A percentile compares a stretch with the other conserved stretches of the same genome.
These are phyloP conservation scores for Sorex fumeus DNA, from an alignment of 2,113 vertebrate species.

Conservation along the genomic window DNA sequence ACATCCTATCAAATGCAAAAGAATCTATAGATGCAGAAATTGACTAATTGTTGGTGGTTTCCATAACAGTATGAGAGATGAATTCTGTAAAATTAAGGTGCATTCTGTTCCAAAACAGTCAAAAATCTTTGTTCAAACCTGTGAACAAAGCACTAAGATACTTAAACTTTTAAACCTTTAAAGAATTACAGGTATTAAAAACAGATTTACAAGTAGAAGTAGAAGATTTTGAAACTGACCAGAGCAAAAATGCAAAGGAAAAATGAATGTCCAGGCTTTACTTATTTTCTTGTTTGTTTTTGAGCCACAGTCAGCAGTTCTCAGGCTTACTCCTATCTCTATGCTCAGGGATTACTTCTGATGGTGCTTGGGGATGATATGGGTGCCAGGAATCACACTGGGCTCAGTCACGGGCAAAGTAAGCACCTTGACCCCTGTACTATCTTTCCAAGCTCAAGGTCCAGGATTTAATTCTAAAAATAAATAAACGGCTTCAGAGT, in stretches of 20 bases:
- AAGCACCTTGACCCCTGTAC: no score
- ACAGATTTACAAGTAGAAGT: background rate
- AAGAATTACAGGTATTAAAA: conserved; percentile 4
- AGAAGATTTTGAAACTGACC: conserved; percentile 37
- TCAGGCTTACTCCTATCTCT: no score
- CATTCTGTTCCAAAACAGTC: conserved; percentile 14
- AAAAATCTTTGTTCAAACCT: conserved; percentile 45
- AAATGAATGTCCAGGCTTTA: background rate
- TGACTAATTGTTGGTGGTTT: background rate
- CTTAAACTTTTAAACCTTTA: conserved; percentile 29
- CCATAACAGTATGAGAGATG: background rate
- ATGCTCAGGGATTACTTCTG: no score
- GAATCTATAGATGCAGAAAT: background rate
- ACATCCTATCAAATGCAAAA: background rate
- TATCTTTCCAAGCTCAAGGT: no score
- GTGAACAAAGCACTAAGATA: background rate
- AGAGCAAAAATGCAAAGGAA: conserved; percentile 28
- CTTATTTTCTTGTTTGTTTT: no score
- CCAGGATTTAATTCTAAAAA: conserved; percentile 9
- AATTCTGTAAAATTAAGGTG: conserved; percentile 2
- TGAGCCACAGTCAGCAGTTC: no score
- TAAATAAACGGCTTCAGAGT: background rate
- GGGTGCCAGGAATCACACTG: no score
- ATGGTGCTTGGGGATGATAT: no score
- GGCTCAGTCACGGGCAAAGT: no score